Base-by-base conservation (phyloP, 2,888 invertebrate genomes). In the Philereme transversata region DNA sequence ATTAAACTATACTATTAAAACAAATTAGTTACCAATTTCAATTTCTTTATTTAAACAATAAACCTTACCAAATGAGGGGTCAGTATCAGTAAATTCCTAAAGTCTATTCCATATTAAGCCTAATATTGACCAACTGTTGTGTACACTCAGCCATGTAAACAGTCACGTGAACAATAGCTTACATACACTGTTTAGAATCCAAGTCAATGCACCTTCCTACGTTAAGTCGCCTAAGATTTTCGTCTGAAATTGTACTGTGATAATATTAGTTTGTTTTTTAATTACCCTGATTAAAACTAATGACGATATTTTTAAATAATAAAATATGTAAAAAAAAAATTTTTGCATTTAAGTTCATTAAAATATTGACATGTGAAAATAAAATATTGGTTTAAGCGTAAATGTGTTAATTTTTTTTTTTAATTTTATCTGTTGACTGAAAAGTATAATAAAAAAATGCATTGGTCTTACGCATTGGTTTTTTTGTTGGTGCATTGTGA, bases 401-500 rank as follows among this genome's bases (percentile, higher is more conserved):
- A 36, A 40, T 40, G 7, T 40, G 40, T 40, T 4, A 40, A 6
- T 40, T 40, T 7, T 6, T 7, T 5, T 5, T 6, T 7, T 5
- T 5, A 40, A 40, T 40, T 40, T 40, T 6, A 2, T 5, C 40
- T 5, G 4, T 40, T 40, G 7, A 6, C 40, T 8, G 43, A 10
- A 34, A 52, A 10, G 34, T 52, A 10, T 4, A 38, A 6, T 4
- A 5, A 8, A 1, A 45, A 41, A 48, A 54, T 58, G 56, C 58
- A 51, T 52, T 63, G 52, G 44, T 36, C 40, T 35, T 5, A 50
- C n/a, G 11, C 59, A 22, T 34, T 47, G 33, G 11, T 51, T 8
- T 51, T 49, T 45, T 8, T 74, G 11, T 48, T 78, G 7, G 49
- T 75, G 6, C 61, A 74, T 49, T 72, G 67, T 60, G 73, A 72